Conservation (phyloP, 2,113 vertebrate genomes). For the Bombycilla garrulus region DNA sequence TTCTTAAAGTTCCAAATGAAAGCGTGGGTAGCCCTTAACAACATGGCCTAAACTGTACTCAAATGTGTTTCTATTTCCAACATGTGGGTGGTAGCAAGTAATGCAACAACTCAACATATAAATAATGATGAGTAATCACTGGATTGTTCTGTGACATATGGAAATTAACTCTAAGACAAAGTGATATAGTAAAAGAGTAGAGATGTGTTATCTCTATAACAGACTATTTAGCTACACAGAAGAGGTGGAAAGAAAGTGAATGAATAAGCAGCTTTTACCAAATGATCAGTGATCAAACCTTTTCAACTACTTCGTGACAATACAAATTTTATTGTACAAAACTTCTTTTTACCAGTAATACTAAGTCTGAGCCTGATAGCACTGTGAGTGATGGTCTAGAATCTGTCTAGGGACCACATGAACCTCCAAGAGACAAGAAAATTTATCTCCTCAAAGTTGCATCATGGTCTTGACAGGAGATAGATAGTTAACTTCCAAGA, state of each 20-base stretch:
- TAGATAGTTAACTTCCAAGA: not conserved
- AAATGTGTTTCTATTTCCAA: not conserved
- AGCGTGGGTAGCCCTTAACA: not conserved
- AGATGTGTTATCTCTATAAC: not conserved
- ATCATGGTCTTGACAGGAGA: not conserved
- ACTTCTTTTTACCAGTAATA: not conserved
- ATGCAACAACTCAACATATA: not conserved
- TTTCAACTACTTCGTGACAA: not conserved
- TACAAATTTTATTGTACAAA: not conserved
- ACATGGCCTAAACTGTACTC: not conserved
- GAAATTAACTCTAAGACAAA: not conserved
- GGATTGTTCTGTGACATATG: not conserved
- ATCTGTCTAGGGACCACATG: accelerated
- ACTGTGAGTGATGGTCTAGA: not conserved
- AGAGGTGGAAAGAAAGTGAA: not conserved
- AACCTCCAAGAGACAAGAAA: not conserved
- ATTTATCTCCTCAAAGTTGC: not conserved
- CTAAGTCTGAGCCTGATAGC: not conserved
- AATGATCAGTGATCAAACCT: not conserved
- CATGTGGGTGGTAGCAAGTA: not conserved
- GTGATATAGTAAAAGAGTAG: not conserved
- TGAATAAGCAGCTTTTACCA: not conserved
- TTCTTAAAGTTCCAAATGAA: not conserved
- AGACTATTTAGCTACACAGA: not conserved
- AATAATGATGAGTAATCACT: not conserved